Percentiles rank a stretch among this genome's conserved stretches.
These are phyloP conservation scores for Formica selysi DNA, from an alignment of 1,140 invertebrate species.

Conservation along the genomic window DNA sequence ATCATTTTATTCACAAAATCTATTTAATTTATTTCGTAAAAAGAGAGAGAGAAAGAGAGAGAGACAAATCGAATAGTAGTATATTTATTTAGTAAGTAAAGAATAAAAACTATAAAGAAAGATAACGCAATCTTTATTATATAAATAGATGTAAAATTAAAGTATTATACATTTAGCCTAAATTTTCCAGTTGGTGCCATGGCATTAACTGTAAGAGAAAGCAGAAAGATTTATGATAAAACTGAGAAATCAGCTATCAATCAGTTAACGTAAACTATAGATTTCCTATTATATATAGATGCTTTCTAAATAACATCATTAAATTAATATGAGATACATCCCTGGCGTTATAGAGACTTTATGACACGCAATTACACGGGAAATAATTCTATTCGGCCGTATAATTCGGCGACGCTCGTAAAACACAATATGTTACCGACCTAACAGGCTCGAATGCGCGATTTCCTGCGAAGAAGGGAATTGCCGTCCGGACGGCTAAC, in stretches of 20 bases:
- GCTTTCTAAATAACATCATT: neutral
- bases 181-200: neutral
- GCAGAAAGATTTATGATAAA: neutral
- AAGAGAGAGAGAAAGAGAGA: too few species aligned
- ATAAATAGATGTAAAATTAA: conserved; percentile 4
- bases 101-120: neutral
- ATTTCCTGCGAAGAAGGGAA: conserved; percentile 50
- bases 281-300: neutral
- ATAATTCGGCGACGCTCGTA: conserved; percentile 8
- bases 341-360: neutral
- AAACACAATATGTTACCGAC: conserved; percentile 34
- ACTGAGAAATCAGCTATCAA: conserved; percentile 7
- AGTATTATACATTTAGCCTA: neutral
- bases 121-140: neutral
- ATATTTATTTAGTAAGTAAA: too few species aligned
- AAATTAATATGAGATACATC: conserved; percentile 13
- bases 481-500: conserved; percentile 23
- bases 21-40: too few species aligned
- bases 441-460: conserved; percentile 41
- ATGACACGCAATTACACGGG: neutral
- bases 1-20: too few species aligned
- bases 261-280: neutral
- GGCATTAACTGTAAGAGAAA: neutral
- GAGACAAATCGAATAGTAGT: too few species aligned
- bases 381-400: conserved; percentile 18